These are phyloP conservation scores for Mya arenaria DNA, from an alignment of 1,140 invertebrate species.

Conservation along the genomic window DNA sequence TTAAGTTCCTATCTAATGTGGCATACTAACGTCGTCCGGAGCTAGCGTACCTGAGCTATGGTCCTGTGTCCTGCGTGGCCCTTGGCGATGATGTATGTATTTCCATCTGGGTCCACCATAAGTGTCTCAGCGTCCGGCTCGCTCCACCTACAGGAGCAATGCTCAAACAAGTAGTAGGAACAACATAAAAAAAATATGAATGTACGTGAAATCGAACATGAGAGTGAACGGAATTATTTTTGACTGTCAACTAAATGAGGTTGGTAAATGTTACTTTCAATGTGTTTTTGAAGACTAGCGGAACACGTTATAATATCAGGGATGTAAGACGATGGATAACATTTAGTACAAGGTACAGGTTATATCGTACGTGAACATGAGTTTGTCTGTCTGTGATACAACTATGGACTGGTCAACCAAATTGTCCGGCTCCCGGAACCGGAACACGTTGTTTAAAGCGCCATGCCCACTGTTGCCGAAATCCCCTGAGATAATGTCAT, in stretches of 20 bases:
- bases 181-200: too few relatives aligned
- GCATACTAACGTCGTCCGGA: too few relatives aligned
- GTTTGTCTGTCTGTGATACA: not conserved
- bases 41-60: slow-evolving; percentile 2
- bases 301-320: too few relatives aligned
- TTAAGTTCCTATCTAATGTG: too few relatives aligned
- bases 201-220: too few relatives aligned
- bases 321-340: too few relatives aligned
- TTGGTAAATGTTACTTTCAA: too few relatives aligned
- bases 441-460: slow-evolving; percentile 17
- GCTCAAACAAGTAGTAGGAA: too few relatives aligned
- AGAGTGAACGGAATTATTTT: too few relatives aligned
- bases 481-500: slow-evolving; percentile 5
- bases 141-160: slow-evolving; percentile 11
- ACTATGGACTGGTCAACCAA: not conserved
- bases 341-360: too few relatives aligned
- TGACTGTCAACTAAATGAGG: too few relatives aligned
- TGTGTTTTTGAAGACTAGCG: too few relatives aligned
- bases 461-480: not conserved
- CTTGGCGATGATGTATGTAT: slow-evolving; percentile 33
- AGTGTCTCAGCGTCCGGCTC: slow-evolving; percentile 19
- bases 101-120: slow-evolving; percentile 27
- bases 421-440: slow-evolving; percentile 8
- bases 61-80: not conserved
- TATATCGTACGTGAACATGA: slow-evolving; percentile 9